Evolutionary conservation across 2,888 invertebrate genomes (phyloP), one percentile per base, ranked within the genome.

Genomic region (Zygothrica quintamaculata): DNA sequence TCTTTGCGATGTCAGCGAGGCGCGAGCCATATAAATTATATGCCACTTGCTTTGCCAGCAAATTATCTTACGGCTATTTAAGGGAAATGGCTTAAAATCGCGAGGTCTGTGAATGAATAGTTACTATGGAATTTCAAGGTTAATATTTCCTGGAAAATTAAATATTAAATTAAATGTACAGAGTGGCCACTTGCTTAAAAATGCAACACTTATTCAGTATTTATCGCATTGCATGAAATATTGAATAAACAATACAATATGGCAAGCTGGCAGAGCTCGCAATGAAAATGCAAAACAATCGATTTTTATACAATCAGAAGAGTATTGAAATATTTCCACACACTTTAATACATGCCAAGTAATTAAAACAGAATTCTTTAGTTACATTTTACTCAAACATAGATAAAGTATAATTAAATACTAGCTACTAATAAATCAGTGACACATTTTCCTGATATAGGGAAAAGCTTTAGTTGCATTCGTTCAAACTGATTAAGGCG

Each of bases 221-320:
- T 46, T 3, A 31, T 31, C 1, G 9, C 31, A 31, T 1, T n/a
- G 8, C 6, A 4, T n/a, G 31, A 2, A 36, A 4, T 11, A 36
- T 36, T 12, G 8, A 36, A 36, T 22, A 22, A 22, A 22, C n/a
- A 22, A 22, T 22, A 15, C 3, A 36, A 11, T 12, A 6, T 36
- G 31, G 31, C 1, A 4, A n/a, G 7, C 33, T 36, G 47, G 13
- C 4, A 57, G 43, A 31, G 44, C 34, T 52, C 51, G 39, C 43
- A 48, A 50, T 22, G 9, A 42, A 42, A 65, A 58, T 53, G 68
- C 57, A 61, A 62, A 56, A 56, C 73, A 87, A 82, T 88, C 85
- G 77, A 85, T 86, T 72, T 71, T 74, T 66, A 68, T 87, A 73
- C 74, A 79, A 85, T 82, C 69, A 51, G 74, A 60, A 40, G 39